Evolutionary conservation across 1,140 invertebrate species (phyloP), one percentile per base, ranked within the genome.

Genomic region (Drosophila punjabiensis): DNA sequence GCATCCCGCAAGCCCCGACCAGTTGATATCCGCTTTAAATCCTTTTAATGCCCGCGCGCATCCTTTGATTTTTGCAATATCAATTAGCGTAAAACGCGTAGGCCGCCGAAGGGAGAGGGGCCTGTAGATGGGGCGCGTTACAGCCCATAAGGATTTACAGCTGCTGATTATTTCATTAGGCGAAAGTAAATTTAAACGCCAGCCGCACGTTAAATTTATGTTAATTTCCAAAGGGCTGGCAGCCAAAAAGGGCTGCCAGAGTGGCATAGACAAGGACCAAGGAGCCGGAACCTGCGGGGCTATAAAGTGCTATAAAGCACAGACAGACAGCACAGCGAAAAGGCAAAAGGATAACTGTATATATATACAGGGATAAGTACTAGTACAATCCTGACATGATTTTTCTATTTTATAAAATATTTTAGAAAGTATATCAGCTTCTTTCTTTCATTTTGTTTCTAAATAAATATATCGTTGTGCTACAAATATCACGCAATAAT

Each of bases 21-120:
- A 67, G 48, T 76, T 84, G 78, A 85, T 79, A 84, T 79, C 60
- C 71, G 28, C 9, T 61, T 67, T 75, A 85, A 85, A 89, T 85
- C 85, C 81, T 66, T 85, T 89, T 81, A 81, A 88, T 79, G 77
- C 75, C 61, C 59, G 52, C 59, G 64, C 61, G 59, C 78, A 68
- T 56, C 86, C 81, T 89, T 89, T 89, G 85, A 89, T 89, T 89
- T 89, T 84, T 90, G 83, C 85, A 88, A 89, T 88, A 89, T 88
- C 85, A 88, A 88, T 88, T 88, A 89, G 86, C 81, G 81, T 66
- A 76, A 66, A 89, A 70, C 62, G 77, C 62, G 78, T 59, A 53
- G 77, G 62, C 66, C 32, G 47, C 70, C 66, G 67, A n/a, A n/a
- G n/a, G n/a, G n/a, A n/a, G n/a, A n/a, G n/a, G n/a, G n/a, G n/a